Base-by-base conservation (phyloP, 2,888 invertebrate genomes). In the Orthosia gothica region DNA sequence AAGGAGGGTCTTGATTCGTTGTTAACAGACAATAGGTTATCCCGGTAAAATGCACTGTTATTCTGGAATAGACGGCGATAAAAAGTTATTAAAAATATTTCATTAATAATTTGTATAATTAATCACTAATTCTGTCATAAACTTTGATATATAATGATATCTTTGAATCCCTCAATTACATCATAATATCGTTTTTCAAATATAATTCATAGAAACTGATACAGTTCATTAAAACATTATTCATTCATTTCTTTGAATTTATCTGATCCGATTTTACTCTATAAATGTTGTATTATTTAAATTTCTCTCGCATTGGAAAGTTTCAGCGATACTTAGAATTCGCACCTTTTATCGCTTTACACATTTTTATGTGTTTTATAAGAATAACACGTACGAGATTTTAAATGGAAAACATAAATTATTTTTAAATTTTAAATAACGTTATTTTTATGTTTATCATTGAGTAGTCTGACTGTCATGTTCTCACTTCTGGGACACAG, bases 151-250 rank as follows among this genome's bases (percentile, higher is more conserved):
- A 40, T 4, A 50, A n/a, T 32, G 11, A 16, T 18, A 32, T 18
- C 40, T 18, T 3, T 11, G 3, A 16, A 15, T 40, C 40, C 20
- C 2, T 13, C 4, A 18, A 55, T 23, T 18, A 65, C 23, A 11
- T 2, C 15, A 70, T 20, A 16, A 23, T 57, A 49, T 70, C 47
- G 9, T 49, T 40, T 40, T 40, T 54, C 50, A 3, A 23, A n/a
- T 73, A 50, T 12, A 32, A 32, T 59, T 32, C 52, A 23, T 20
- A 1, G 16, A 32, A 52, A 55, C 13, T 26, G 26, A 47, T 55
- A 69, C 13, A 74, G 74, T 52, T 49, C 9, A 57, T 70, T 57
- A 13, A 50, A 58, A 13, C 18, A 58, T 50, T n/a, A 40, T 71
- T 54, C 18, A 32, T 72, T 47, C 18, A 32, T 72, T 47, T 59